Conservation (phyloP, 2,888 invertebrate genomes). For the Eulithis testata region DNA sequence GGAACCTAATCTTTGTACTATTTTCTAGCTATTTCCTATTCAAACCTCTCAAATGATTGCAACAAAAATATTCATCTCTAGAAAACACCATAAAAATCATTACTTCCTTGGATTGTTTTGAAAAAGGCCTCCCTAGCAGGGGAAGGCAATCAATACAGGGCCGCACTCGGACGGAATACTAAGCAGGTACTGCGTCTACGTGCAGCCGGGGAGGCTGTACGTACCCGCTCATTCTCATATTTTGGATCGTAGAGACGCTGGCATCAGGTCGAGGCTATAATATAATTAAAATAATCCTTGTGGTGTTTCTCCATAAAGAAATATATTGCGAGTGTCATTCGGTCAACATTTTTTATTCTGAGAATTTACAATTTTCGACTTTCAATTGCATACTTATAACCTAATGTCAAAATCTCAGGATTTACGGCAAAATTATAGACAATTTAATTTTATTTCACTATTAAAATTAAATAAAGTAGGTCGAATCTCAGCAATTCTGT, state of each 20-base stretch:
- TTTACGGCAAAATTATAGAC: too few species aligned
- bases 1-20: too few species aligned
- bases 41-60: conserved; percentile 9
- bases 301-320: too few species aligned
- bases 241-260: background rate
- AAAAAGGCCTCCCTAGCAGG: conserved; percentile 70
- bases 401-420: too few species aligned
- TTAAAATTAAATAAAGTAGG: background rate
- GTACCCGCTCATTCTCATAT: conserved; percentile 14
- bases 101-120: conserved; percentile 77
- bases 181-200: conserved; percentile 64
- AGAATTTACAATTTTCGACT: too few species aligned
- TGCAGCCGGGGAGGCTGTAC: conserved; percentile 24
- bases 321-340: too few species aligned
- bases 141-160: conserved; percentile 87
- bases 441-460: too few species aligned
- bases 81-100: conserved; percentile 62
- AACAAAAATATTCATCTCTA: conserved; percentile 36
- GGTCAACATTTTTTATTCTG: too few species aligned
- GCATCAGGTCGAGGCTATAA: too few species aligned
- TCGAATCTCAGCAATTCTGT: background rate
- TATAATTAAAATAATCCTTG: too few species aligned
- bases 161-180: conserved; percentile 86
- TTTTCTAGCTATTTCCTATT: background rate
- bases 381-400: too few species aligned